A percentile compares a stretch with the other conserved stretches of the same genome.
phyloP scores from a whole-genome alignment of 1,140 invertebrate genomes.

The Lucilia cuprina region DNA sequence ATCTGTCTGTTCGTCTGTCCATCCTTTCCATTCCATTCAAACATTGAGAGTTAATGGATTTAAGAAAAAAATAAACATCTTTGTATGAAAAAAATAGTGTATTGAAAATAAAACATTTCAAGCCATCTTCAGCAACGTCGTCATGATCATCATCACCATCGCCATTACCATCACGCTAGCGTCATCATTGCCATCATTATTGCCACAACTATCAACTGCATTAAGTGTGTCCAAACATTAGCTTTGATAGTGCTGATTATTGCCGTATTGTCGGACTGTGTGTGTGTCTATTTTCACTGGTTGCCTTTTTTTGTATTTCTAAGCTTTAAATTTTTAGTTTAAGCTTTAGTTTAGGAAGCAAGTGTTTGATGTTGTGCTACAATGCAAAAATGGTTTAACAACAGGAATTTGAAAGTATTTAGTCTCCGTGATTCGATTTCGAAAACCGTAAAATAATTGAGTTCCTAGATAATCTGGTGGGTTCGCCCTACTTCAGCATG shows the following conservation, averaged over 20 bases:
- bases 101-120: background rate
- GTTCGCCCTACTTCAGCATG: too few species aligned
- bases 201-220: background rate
- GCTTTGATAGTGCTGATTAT: slow-evolving; percentile 3
- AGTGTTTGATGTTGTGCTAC: background rate
- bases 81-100: too few species aligned
- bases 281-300: too few species aligned
- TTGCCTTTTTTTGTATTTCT: background rate
- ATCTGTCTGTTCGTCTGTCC: background rate
- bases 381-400: too few species aligned
- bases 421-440: too few species aligned
- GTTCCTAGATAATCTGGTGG: too few species aligned
- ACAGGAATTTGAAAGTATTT: too few species aligned
- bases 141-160: background rate
- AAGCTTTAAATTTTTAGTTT: background rate
- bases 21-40: background rate
- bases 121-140: background rate
- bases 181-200: background rate
- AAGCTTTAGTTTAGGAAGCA: background rate
- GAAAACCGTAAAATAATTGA: too few species aligned
- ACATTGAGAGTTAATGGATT: slow-evolving; percentile 24
- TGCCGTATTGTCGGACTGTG: too few species aligned
- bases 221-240: slow-evolving; percentile 27
- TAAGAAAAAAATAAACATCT: background rate
- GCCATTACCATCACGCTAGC: background rate